Evolutionary conservation across 2,888 invertebrate genomes (phyloP).

Genomic region (Spodoptera picta): DNA sequence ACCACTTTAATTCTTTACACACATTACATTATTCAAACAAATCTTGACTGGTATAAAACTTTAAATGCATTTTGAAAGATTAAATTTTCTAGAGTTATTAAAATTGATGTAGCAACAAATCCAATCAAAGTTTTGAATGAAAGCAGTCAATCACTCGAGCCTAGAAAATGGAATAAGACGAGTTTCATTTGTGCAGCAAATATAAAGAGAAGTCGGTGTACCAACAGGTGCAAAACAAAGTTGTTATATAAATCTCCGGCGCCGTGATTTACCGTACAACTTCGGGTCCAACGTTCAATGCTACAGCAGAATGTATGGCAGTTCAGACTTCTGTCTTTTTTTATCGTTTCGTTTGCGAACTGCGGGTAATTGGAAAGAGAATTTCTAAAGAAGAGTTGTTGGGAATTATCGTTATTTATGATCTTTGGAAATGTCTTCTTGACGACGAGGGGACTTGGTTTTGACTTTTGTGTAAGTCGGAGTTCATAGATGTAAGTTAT

Average conservation of each 20-base stretch:
- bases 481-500: too few relatives aligned
- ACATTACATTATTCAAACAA: too few relatives aligned
- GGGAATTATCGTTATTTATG: constrained; percentile 30
- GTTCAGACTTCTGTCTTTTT: constrained; percentile 43
- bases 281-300: constrained; percentile 48
- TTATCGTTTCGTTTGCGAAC: constrained; percentile 31
- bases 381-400: constrained; percentile 27
- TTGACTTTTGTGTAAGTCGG: too few relatives aligned
- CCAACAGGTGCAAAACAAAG: constrained; percentile 61
- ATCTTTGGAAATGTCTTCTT: background rate
- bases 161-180: constrained; percentile 18
- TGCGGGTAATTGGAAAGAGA: constrained; percentile 43
- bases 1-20: too few relatives aligned
- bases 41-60: background rate
- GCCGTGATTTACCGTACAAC: constrained; percentile 54
- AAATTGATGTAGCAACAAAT: constrained; percentile 20
- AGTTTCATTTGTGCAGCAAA: constrained; percentile 35
- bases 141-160: constrained; percentile 22
- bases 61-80: background rate
- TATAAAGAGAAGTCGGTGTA: constrained; percentile 23
- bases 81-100: constrained; percentile 19
- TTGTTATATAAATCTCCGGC: constrained; percentile 54
- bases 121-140: constrained; percentile 37
- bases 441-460: too few relatives aligned
- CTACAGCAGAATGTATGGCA: constrained; percentile 36